These are phyloP conservation scores for Amphimedon queenslandica DNA, from an alignment of 37 sponge, comb jelly and placozoan genomes.

Conservation along the genomic window DNA sequence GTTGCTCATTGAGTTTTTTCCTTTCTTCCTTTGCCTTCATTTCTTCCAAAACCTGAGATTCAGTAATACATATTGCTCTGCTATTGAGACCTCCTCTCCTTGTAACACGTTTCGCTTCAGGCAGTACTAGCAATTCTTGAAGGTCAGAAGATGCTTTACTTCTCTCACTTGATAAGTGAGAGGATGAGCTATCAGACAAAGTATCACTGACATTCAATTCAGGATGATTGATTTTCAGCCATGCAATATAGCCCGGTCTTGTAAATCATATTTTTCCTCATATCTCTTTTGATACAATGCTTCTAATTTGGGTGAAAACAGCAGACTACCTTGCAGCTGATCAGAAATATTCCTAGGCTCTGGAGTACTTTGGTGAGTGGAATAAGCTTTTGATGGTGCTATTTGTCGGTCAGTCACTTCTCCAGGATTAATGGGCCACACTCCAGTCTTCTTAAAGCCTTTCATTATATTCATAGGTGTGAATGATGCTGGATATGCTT, in stretches of 20 bases:
- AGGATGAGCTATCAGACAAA: background rate
- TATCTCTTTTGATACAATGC: conserved; percentile 14
- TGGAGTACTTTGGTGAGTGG: background rate
- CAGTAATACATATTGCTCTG: conserved; percentile 51
- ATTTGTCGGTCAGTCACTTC: conserved; percentile 42
- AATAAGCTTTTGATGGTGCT: conserved; percentile 36
- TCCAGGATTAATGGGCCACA: conserved; percentile 52
- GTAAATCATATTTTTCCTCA: conserved; percentile 27
- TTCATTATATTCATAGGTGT: conserved; percentile 46
- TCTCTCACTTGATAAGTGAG: background rate
- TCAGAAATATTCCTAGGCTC: background rate
- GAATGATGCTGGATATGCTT: conserved; percentile 20
- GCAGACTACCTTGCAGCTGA: background rate
- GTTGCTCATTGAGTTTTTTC: conserved; percentile 1
- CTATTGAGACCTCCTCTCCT: conserved; percentile 25
- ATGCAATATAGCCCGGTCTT: conserved; percentile 13
- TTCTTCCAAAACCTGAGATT: conserved; percentile 18
- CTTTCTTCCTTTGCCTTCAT: conserved; percentile 23
- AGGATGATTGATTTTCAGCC: conserved; percentile 23
- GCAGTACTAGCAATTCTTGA: conserved; percentile 18
- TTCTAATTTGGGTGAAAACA: conserved; percentile 17
- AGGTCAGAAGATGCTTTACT: too few relatives aligned
- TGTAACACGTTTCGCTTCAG: conserved; percentile 5
- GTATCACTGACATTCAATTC: background rate
- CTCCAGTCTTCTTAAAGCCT: conserved; percentile 56